Evolutionary conservation across 2,888 invertebrate genomes (phyloP), one percentile per base, ranked within the genome.

Genomic region (Athalia cordata): DNA sequence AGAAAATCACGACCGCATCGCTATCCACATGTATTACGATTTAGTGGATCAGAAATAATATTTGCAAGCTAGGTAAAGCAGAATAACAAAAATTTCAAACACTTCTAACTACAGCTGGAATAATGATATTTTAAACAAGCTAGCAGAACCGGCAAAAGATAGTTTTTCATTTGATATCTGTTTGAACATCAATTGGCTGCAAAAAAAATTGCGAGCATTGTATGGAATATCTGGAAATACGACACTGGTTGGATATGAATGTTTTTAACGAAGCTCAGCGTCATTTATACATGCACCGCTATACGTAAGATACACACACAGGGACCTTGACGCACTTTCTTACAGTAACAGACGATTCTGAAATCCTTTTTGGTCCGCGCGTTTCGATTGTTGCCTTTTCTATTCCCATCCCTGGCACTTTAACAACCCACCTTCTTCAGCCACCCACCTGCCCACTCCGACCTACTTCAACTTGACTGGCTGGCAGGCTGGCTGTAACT

Each of bases 391-490:
- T 72, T 57, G 47, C 57, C 59, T 15, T 72, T 13, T 47, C 45
- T 55, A 11, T n/a, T 7, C 55, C 55, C 45, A 72, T 47, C 57
- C 47, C 72, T 7, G 47, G 72, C 72, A 72, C 72, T 72, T 72
- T 72, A 59, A 52, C 68, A 43, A 50, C 68, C 66, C 66, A 29
- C 29, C 29, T 29, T 29, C 55, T 55, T 55, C 52, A 29, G 43
- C 59, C 13, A 43, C 72, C 57, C 72, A 72, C 72, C 72, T 47
- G 72, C 59, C 72, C 72, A 72, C 72, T n/a, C 59, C 72, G 72
- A 72, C 72, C 72, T 72, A 72, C 72, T 72, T 72, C 72, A 72
- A 59, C 72, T 72, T 47, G 59, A 72, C 72, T 72, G 72, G 72
- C 61, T 62, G 62, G 29, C 29, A 1, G 29, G 15, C 29, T 50